Evolutionary conservation across 2,888 invertebrate genomes (phyloP), one percentile per base, ranked within the genome.

Genomic region (Anticlea derivata): DNA sequence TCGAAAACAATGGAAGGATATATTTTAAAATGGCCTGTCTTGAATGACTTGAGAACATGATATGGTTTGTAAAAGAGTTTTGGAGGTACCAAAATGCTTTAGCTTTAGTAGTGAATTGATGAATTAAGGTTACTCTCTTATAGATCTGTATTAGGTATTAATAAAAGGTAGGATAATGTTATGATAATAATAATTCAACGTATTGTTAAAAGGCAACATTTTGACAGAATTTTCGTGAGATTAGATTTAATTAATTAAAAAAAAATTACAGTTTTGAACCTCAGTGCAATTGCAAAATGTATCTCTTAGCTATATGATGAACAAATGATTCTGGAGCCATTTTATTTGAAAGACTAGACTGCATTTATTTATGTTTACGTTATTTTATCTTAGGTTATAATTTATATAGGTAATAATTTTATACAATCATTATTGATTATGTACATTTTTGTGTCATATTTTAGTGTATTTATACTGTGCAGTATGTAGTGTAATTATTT

Each of bases 361-460:
- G 83, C 83, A 84, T 83, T 84, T 83, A 80, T 61, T 64, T 50
- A 57, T 57, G 55, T 48, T 58, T 63, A 60, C 38, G 45, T 33
- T 64, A 51, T 60, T 45, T 51, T 64, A 60, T 44, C 31, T 58
- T 55, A 60, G 20, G 7, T 4, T 17, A 17, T 17, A n/a, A n/a
- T n/a, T n/a, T 7, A 26, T n/a, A 1, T n/a, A 35, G 10, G 1
- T 22, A 26, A 40, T 64, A 62, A 48, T 65, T 69, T 69, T 45
- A 24, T 30, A 45, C 4, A 40, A 46, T 33, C 10, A 63, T 65
- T 51, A 62, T 49, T 33, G 34, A 38, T 47, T 52, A 59, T 76
- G 76, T 76, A 75, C 63, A 76, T 75, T 70, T 34, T 75, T 78
- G 82, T 85, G 83, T 84, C 82, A 83, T 83, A 82, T 73, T 61